Evolutionary conservation across 2,113 vertebrate species (phyloP), one percentile per base, ranked within the genome.

Genomic region (Sylvia atricapilla): DNA sequence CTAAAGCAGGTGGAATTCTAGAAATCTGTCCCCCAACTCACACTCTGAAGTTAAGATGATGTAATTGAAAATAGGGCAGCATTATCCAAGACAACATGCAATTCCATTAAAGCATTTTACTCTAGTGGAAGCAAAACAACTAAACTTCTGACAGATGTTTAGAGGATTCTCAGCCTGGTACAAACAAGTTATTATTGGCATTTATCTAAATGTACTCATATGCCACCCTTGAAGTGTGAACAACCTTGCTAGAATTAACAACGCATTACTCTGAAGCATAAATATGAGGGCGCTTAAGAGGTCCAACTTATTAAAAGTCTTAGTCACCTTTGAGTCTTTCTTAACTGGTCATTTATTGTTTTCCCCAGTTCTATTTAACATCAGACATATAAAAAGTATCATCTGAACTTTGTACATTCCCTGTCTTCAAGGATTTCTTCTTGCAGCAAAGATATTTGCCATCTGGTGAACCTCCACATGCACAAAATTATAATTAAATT

Each of bases 401-500:
- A 75, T 59, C 46, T 93, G 83, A 97, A 81, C 68, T 89, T 83
- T 76, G 68, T 70, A 15, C 39, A 31, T 83, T 73, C 78, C 14
- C 30, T 37, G 50, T 91, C 62, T 77, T 72, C 87, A 87, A 89
- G 52, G 83, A 77, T 89, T 96, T 90, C 87, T 87, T 85, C 63
- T 77, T 83, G 74, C 49, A 89, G 60, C 55, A 94, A 96, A 96
- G 81, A 59, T 89, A 89, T 87, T 96, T 96, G 74, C 94, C 88
- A 95, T 97, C 92, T 96, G 94, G 90, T 93, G 60, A 96, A 91
- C 91, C 53, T 94, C 58, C 74, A 89, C 63, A 87, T 4, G 0
- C 62, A 93, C 72, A 86, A 93, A 94, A 95, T 97, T 91, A 92
- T 96, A 95, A 95, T 96, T 94, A 96, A 92, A 96, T 90, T 93